A percentile compares a stretch with the other conserved stretches of the same genome.
These are phyloP conservation scores for Pollachius pollachius DNA, from an alignment of 2,113 vertebrate genomes.

Conservation along the genomic window DNA sequence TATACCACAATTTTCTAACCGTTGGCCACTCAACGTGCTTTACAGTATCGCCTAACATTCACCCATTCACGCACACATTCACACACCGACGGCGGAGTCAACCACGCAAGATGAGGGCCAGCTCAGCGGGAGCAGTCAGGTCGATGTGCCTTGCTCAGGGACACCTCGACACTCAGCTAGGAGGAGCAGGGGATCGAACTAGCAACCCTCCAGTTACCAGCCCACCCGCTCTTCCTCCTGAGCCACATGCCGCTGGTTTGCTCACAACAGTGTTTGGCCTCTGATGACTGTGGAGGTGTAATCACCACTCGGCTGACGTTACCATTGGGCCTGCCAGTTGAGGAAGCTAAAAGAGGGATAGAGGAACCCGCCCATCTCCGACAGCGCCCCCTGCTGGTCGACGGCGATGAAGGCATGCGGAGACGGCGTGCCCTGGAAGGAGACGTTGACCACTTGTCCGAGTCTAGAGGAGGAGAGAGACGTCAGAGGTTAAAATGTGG, in stretches of 20 bases:
- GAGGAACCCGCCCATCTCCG: slow-evolving; percentile 75
- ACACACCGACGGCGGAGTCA: too few relatives aligned
- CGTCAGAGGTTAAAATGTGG: too few relatives aligned
- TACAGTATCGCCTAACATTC: too few relatives aligned
- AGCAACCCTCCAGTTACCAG: neutral
- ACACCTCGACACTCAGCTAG: too few relatives aligned
- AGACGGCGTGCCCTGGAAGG: slow-evolving; percentile 74
- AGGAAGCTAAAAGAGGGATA: slow-evolving; percentile 76
- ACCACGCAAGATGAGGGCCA: too few relatives aligned
- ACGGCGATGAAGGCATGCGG: slow-evolving; percentile 72
- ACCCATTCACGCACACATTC: too few relatives aligned
- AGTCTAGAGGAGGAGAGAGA: slow-evolving; percentile 42
- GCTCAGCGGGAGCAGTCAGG: too few relatives aligned
- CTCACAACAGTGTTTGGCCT: neutral
- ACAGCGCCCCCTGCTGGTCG: slow-evolving; percentile 70
- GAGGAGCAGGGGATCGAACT: too few relatives aligned
- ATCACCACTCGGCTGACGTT: slow-evolving; percentile 2
- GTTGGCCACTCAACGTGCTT: too few relatives aligned
- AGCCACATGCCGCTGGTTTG: neutral
- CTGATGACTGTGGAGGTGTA: neutral
- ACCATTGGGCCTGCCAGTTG: slow-evolving; percentile 80
- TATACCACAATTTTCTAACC: too few relatives aligned
- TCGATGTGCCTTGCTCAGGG: too few relatives aligned
- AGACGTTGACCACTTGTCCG: slow-evolving; percentile 60
- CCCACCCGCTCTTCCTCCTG: too few relatives aligned